Evolutionary conservation across 2,888 invertebrate species (phyloP).

Genomic region (Hedya salicella): DNA sequence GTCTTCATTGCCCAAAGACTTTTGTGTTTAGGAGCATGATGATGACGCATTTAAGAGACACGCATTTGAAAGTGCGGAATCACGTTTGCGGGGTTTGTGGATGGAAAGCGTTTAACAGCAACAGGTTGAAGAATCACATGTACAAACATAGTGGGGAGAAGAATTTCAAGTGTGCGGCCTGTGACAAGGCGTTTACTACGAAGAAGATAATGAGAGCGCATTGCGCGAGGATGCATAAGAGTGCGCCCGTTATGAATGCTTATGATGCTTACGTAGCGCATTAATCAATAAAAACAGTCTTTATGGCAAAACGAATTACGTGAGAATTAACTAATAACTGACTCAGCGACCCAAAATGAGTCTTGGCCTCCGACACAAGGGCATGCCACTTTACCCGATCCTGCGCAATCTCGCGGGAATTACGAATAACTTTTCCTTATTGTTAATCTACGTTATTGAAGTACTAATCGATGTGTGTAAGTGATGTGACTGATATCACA

Average conservation of each 20-base stretch:
- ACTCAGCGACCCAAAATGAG: too few relatives aligned
- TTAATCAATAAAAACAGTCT: conserved; percentile 35
- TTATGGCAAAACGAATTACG: too few relatives aligned
- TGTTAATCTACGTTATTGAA: too few relatives aligned
- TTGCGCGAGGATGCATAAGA: conserved; percentile 73
- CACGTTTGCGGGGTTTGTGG: conserved; percentile 75
- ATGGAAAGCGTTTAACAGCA: conserved; percentile 75
- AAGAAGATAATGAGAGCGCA: conserved; percentile 78
- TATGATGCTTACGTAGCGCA: conserved; percentile 63
- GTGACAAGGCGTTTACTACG: conserved; percentile 76
- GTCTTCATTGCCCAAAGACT: conserved; percentile 75
- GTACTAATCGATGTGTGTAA: too few relatives aligned
- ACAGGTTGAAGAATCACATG: conserved; percentile 81
- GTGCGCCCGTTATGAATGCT: conserved; percentile 51
- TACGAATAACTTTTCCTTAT: too few relatives aligned
- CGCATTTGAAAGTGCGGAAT: conserved; percentile 74
- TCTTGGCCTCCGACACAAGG: too few relatives aligned
- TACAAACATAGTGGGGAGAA: conserved; percentile 80
- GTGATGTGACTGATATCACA: too few relatives aligned
- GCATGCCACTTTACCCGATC: too few relatives aligned
- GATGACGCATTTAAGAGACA: conserved; percentile 75
- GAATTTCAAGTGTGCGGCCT: conserved; percentile 75
- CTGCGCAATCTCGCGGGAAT: too few relatives aligned
- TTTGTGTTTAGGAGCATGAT: conserved; percentile 79
- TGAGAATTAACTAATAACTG: too few relatives aligned